Evolutionary conservation across 2,113 vertebrate genomes (phyloP).

Genomic region (Alexandromys fortis): DNA sequence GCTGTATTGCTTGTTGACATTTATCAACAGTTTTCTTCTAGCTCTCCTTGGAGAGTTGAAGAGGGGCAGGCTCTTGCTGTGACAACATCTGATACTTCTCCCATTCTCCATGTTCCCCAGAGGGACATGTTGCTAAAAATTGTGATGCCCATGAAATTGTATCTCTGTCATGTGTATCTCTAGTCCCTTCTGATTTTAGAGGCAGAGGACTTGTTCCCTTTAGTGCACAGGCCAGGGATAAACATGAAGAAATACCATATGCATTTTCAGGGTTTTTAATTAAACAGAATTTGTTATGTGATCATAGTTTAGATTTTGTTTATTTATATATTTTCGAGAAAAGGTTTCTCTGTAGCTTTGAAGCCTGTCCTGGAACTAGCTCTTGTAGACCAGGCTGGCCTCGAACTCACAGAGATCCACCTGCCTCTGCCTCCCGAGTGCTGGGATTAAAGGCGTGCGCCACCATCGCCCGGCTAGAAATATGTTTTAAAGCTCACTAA

Average conservation of each 20-base stretch:
- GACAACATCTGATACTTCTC: background rate
- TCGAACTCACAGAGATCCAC: no score
- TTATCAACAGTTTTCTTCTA: constrained; percentile 3
- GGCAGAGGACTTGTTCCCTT: background rate
- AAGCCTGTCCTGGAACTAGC: no score
- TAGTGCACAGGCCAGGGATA: constrained; percentile 11
- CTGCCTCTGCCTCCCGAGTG: no score
- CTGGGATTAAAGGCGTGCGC: no score
- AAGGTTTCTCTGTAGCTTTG: no score
- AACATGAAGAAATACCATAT: constrained; percentile 26
- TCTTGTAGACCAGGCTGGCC: no score
- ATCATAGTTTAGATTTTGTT: constrained; percentile 16
- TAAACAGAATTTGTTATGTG: constrained; percentile 27
- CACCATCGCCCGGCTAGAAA: background rate
- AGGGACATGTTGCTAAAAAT: constrained; percentile 21
- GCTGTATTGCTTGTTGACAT: background rate
- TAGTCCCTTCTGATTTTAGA: background rate
- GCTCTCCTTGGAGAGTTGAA: constrained; percentile 35
- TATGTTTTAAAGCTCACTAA: background rate
- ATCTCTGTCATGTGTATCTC: background rate
- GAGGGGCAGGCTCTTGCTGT: background rate
- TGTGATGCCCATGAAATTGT: background rate
- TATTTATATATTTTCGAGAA: no score
- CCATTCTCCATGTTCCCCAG: background rate
- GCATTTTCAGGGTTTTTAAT: constrained; percentile 12